phyloP scores from a whole-genome alignment of 2,888 invertebrate genomes.

The Allolobophora icterica region DNA sequence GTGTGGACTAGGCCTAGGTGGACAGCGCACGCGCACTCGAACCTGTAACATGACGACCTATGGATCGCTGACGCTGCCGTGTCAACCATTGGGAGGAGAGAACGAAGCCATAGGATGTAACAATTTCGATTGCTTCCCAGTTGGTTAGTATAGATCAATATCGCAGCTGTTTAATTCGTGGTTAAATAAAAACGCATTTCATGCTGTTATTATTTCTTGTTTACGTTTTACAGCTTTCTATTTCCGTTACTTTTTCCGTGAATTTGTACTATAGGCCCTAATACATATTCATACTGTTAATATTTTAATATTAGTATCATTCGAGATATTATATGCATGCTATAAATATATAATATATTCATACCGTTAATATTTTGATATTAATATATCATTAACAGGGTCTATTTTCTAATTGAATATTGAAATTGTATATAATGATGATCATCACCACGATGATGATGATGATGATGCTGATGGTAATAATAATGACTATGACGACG shows the following conservation, averaged over 20 bases:
- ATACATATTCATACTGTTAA: too few species aligned
- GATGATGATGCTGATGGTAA: neutral
- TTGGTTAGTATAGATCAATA: conserved; percentile 8
- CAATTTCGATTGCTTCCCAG: conserved; percentile 29
- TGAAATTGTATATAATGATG: too few species aligned
- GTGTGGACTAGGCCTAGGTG: conserved; percentile 38
- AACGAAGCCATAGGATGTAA: conserved; percentile 25
- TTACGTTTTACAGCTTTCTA: neutral
- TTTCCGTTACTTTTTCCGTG: neutral
- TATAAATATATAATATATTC: too few species aligned
- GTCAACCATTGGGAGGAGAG: neutral
- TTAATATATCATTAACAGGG: too few species aligned
- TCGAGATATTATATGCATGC: too few species aligned
- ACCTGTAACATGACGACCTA: conserved; percentile 51
- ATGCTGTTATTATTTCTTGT: neutral
- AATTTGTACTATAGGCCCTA: too few species aligned
- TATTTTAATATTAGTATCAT: too few species aligned
- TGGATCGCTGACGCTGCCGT: conserved; percentile 42
- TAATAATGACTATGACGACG: neutral
- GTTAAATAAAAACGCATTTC: neutral
- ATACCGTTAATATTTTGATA: too few species aligned
- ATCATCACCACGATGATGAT: neutral
- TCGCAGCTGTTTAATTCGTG: too few species aligned
- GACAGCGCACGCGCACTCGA: conserved; percentile 37
- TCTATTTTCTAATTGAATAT: too few species aligned